Percentiles rank a stretch among this genome's conserved stretches.
These are phyloP conservation scores for Epicauta chinensis DNA, from an alignment of 1,140 invertebrate genomes.

Conservation along the genomic window DNA sequence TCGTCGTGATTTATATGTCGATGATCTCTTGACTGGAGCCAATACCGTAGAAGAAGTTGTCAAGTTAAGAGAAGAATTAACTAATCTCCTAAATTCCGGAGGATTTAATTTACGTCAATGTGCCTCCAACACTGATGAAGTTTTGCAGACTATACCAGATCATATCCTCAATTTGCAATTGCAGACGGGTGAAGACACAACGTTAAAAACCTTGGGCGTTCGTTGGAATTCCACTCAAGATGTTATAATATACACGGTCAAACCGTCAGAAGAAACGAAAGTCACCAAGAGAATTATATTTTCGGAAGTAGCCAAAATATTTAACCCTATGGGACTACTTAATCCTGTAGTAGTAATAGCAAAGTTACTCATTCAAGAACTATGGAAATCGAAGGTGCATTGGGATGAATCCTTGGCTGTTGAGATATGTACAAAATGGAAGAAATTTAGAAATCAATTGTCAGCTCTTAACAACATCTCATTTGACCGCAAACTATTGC, in stretches of 20 bases:
- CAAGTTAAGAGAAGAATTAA: neutral
- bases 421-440: constrained; percentile 20
- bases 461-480: neutral
- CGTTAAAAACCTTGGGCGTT: constrained; percentile 10
- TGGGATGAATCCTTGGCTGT: constrained; percentile 35
- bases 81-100: constrained; percentile 4
- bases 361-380: constrained; percentile 33
- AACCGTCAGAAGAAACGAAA: neutral
- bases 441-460: neutral
- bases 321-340: constrained; percentile 37
- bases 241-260: neutral
- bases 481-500: constrained; percentile 18
- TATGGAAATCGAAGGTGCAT: constrained; percentile 29
- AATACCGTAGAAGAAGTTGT: constrained; percentile 19
- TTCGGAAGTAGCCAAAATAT: constrained; percentile 20
- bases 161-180: no score
- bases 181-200: neutral
- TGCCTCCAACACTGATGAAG: constrained; percentile 8
- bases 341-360: constrained; percentile 25
- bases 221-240: constrained; percentile 2
- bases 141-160: neutral
- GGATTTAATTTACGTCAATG: constrained; percentile 21
- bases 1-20: constrained; percentile 43
- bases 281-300: constrained; percentile 14
- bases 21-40: constrained; percentile 40